phyloP scores from a whole-genome alignment of 2,113 vertebrate genomes.

The Plecotus auritus region DNA sequence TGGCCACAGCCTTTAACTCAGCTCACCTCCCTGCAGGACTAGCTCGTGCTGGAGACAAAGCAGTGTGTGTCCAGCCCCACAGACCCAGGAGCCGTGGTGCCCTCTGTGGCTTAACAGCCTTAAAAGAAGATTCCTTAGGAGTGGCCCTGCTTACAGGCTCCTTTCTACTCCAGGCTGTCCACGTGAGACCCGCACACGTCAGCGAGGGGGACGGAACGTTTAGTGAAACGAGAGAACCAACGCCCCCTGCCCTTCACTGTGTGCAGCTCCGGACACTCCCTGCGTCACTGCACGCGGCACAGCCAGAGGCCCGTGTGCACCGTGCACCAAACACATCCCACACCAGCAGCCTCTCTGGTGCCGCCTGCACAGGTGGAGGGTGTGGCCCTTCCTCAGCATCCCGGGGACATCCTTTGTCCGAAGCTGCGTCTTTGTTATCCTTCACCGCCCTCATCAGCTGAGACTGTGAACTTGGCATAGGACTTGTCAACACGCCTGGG shows the following conservation, averaged over 20 bases:
- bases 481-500: neutral
- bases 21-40: neutral
- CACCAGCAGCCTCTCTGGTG: neutral
- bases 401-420: neutral
- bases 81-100: neutral
- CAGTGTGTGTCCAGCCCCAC: neutral
- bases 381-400: too few relatives aligned
- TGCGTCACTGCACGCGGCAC: neutral
- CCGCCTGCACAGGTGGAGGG: neutral
- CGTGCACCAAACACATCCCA: neutral
- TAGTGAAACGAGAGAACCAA: neutral
- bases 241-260: neutral
- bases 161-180: neutral
- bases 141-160: neutral
- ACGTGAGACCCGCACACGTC: neutral
- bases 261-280: neutral
- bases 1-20: neutral
- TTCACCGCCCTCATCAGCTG: too few relatives aligned
- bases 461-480: neutral
- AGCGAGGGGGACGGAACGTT: neutral
- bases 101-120: neutral
- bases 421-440: neutral
- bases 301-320: neutral
- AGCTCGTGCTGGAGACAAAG: neutral
- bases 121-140: too few relatives aligned